Conservation (phyloP, 1,140 invertebrate genomes). For the Achroia grisella region DNA sequence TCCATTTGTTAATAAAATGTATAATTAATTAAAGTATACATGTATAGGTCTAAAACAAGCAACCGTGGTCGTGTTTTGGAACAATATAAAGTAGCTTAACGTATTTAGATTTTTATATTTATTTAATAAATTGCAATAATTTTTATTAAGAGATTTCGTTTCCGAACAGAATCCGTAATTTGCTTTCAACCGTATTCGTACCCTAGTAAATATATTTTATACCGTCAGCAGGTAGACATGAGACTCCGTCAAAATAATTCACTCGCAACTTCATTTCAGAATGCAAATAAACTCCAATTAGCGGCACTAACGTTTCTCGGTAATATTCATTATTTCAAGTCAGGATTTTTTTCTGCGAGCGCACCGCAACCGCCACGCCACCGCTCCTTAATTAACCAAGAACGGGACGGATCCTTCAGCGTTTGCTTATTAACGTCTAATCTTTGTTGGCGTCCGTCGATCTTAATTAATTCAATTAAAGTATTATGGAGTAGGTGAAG, state of each 20-base stretch:
- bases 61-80: too few relatives aligned
- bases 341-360: conserved; percentile 49
- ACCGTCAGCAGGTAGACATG: conserved; percentile 14
- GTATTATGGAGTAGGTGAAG: conserved; percentile 68
- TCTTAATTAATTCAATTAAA: conserved; percentile 70
- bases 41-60: too few relatives aligned
- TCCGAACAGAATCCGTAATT: too few relatives aligned
- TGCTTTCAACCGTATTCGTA: not conserved
- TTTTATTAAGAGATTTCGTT: too few relatives aligned
- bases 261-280: conserved; percentile 53
- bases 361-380: conserved; percentile 29
- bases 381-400: conserved; percentile 53
- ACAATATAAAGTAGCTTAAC: too few relatives aligned
- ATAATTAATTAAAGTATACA: too few relatives aligned
- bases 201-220: too few relatives aligned
- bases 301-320: conserved; percentile 55
- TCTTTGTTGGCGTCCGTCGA: conserved; percentile 50
- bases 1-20: too few relatives aligned
- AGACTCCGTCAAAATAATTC: conserved; percentile 57
- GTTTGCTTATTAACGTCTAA: conserved; percentile 67
- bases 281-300: conserved; percentile 71
- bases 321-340: conserved; percentile 68
- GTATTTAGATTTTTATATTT: too few relatives aligned
- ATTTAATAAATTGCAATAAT: too few relatives aligned
- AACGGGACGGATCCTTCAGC: conserved; percentile 57